Evolutionary conservation across 2,797 vertebrate species (phyloP).

Genomic region (Ficedula albicollis): DNA sequence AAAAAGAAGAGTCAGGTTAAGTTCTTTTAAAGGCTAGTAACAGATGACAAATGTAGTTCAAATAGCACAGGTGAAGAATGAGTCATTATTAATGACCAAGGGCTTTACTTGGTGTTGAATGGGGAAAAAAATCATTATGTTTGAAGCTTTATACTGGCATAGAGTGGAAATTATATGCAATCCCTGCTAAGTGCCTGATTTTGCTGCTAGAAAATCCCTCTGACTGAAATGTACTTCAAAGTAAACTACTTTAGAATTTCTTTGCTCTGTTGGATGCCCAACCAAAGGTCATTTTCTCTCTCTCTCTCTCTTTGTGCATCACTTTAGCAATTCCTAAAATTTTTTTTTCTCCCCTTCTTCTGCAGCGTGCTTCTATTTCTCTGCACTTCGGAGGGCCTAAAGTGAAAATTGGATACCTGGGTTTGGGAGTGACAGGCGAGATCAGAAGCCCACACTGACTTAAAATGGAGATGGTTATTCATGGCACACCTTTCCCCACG

Average conservation of each 20-base stretch:
- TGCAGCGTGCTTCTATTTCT: conserved; percentile 11
- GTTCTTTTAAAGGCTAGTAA: conserved; percentile 49
- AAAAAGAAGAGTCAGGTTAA: conserved; percentile 51
- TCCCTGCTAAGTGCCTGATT: conserved; percentile 65
- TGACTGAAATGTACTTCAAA: conserved; percentile 64
- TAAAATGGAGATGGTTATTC: conserved; percentile 35
- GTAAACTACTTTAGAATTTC: conserved; percentile 57
- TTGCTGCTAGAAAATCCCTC: conserved; percentile 61
- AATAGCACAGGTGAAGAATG: conserved; percentile 51
- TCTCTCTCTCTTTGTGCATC: conserved; percentile 35
- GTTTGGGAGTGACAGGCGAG: conserved; percentile 10
- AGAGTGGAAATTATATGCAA: conserved; percentile 62
- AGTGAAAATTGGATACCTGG: conserved; percentile 28
- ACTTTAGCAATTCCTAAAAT: conserved; percentile 32
- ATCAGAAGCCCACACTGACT: not conserved
- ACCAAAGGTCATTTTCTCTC: conserved; percentile 61
- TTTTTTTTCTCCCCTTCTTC: not conserved
- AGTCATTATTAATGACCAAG: conserved; percentile 48
- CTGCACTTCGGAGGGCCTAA: conserved; percentile 21
- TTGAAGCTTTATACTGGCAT: conserved; percentile 40
- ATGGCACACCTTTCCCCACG: not conserved
- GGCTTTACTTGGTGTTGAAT: conserved; percentile 40
- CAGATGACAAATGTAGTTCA: conserved; percentile 62
- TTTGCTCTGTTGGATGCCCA: conserved; percentile 51
- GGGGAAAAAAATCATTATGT: conserved; percentile 37